Percentiles rank a stretch among this genome's conserved stretches.
phyloP scores from a whole-genome alignment of 2,113 vertebrate genomes.

The Gallinago undulata region DNA sequence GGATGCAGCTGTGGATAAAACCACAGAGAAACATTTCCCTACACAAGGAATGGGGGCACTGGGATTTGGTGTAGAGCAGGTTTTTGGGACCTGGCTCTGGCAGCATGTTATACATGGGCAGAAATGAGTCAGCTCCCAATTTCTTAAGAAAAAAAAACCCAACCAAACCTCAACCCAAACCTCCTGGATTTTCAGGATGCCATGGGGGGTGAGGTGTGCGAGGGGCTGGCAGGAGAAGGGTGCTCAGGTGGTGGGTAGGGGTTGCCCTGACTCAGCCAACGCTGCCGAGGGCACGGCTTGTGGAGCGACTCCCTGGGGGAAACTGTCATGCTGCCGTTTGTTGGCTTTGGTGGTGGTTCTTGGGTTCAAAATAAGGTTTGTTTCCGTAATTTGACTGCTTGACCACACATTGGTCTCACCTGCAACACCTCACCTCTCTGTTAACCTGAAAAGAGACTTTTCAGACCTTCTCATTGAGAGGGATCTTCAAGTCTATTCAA shows the following conservation, averaged over 20 bases:
- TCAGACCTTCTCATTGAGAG: neutral
- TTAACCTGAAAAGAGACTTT: neutral
- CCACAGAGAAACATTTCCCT: neutral
- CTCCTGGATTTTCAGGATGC: neutral
- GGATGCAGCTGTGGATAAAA: neutral
- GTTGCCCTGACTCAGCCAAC: neutral
- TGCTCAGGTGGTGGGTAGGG: neutral
- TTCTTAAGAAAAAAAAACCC: neutral
- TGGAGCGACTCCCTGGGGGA: neutral
- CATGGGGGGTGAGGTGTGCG: neutral
- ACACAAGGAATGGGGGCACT: rapidly evolving
- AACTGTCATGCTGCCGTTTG: neutral
- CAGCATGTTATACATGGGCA: neutral
- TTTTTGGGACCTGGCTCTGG: neutral
- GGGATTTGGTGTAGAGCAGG: neutral
- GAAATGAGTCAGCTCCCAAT: neutral
- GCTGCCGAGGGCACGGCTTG: neutral
- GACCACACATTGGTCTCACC: neutral
- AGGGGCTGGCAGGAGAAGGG: neutral
- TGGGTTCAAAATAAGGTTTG: neutral
- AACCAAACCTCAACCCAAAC: neutral
- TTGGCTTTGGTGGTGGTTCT: neutral
- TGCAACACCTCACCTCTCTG: neutral
- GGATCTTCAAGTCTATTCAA: neutral
- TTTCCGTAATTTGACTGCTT: neutral